Base-by-base conservation (phyloP, 2,113 vertebrate genomes). In the Microcebus griseorufus region DNA sequence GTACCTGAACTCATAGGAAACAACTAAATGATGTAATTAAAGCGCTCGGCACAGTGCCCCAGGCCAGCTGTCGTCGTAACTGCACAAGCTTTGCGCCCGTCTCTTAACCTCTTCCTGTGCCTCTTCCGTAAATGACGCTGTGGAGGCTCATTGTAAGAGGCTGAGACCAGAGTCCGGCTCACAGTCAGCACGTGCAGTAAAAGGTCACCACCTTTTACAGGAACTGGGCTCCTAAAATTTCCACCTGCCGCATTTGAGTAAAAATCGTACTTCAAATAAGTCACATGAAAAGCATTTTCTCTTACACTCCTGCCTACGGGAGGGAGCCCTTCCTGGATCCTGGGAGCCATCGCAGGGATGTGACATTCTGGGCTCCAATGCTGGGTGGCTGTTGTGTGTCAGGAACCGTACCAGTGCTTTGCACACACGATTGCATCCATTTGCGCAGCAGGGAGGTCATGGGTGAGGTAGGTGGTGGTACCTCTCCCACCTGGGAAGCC, bases 351-450 rank as follows among this genome's bases (percentile, higher is more conserved):
- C 67, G 53, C 2, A 13, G 62, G 48, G 37, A 37, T 20, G 2
- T 18, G 13, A 42, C 17, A 16, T 48, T 37, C 39, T 34, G 53
- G 37, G 37, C 37, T 37, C 37, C 37, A 37, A 3, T 37, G 37
- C 37, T 37, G 37, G 9, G 27, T 3, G 9, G 55, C 16, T 70
- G 60, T 53, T 51, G 34, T 51, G 70, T 18, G 70, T 22, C 67
- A 34, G 32, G 60, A 11, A 18, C 34, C 37, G 51, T 2, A 27
- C 48, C 20, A 67, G 13, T 6, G 42, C 20, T 42, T 22, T 5
- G 13, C 2, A 5, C 2, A 5, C 34, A 0, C 23, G 60, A 42
- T 7, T 10, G 6, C 6, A 29, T 53, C 64, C n/a, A 2, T 60
- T 27, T 73, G 60, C 88, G 32, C 6, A 69, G 42, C 13, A 37